phyloP scores from a whole-genome alignment of 2,888 invertebrate genomes.

The Eristalis arbustorum region DNA sequence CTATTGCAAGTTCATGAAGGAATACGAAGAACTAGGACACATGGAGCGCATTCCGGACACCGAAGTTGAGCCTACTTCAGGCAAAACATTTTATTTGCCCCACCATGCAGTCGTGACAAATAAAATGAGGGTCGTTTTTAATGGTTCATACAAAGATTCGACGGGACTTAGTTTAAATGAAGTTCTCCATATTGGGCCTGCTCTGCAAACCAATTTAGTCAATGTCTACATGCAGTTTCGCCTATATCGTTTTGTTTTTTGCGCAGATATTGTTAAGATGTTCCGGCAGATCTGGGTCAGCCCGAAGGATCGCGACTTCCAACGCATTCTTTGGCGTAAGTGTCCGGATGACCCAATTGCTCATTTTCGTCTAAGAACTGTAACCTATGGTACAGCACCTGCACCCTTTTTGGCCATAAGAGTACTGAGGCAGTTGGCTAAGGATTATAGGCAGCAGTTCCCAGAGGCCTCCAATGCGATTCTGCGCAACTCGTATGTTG shows the following conservation, averaged over 20 bases:
- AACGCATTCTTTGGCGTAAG: neutral
- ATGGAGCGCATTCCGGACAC: slow-evolving; percentile 6
- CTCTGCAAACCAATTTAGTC: neutral
- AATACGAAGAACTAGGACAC: neutral
- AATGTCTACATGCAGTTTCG: slow-evolving; percentile 8
- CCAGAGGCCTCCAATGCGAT: too few relatives aligned
- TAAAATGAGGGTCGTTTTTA: slow-evolving; percentile 1
- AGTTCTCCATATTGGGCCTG: neutral
- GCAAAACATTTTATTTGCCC: slow-evolving; percentile 10
- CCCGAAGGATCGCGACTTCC: slow-evolving; percentile 2
- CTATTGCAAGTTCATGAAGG: neutral
- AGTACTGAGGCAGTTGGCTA: too few relatives aligned
- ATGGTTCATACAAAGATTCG: neutral
- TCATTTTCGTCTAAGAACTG: too few relatives aligned
- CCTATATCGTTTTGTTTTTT: neutral
- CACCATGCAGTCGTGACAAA: slow-evolving; percentile 21
- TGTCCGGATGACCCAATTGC: too few relatives aligned
- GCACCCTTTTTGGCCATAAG: too few relatives aligned
- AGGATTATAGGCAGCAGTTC: too few relatives aligned
- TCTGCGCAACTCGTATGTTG: too few relatives aligned
- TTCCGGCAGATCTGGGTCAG: slow-evolving; percentile 5
- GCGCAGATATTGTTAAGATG: slow-evolving; percentile 11
- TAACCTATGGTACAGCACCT: too few relatives aligned
- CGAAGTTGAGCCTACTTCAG: neutral
- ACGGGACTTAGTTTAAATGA: neutral